phyloP scores from a whole-genome alignment of 2,797 vertebrate species.

The Neosilurus hyrtlii region DNA sequence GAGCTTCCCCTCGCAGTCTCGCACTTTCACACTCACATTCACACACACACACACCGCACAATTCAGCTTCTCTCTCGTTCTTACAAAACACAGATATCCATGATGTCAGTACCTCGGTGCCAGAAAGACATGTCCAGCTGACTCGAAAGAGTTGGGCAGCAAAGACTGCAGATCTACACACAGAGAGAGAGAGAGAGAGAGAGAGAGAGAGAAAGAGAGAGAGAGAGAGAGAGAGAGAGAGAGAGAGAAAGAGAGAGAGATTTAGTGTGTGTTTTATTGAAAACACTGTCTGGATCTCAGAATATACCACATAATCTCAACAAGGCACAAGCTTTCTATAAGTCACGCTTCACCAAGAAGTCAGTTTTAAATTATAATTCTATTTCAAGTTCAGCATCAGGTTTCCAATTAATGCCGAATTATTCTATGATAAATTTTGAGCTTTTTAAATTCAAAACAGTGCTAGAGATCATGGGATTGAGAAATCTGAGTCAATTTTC shows the following conservation, averaged over 20 bases:
- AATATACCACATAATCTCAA: background rate
- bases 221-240: slow-evolving; percentile 32
- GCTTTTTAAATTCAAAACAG: background rate
- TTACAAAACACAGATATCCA: slow-evolving; percentile 35
- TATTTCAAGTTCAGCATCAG: background rate
- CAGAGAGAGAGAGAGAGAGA: slow-evolving; percentile 41
- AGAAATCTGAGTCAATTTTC: background rate
- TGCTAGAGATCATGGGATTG: background rate
- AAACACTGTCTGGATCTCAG: background rate
- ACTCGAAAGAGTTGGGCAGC: slow-evolving; percentile 95
- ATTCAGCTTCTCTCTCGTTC: background rate
- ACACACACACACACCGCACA: slow-evolving; percentile 33
- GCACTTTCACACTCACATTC: slow-evolving; percentile 4
- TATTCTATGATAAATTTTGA: background rate
- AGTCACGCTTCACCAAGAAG: background rate
- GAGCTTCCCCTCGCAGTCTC: background rate
- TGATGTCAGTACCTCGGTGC: slow-evolving; percentile 85
- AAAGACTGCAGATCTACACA: slow-evolving; percentile 96
- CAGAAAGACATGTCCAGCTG: slow-evolving; percentile 95
- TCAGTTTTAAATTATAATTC: background rate
- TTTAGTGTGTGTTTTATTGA: no score
- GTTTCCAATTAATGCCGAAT: background rate
- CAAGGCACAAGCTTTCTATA: background rate
- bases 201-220: background rate
- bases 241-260: background rate